Evolutionary conservation across 1,140 invertebrate species (phyloP).

Genomic region (Drosophila pallidifrons): DNA sequence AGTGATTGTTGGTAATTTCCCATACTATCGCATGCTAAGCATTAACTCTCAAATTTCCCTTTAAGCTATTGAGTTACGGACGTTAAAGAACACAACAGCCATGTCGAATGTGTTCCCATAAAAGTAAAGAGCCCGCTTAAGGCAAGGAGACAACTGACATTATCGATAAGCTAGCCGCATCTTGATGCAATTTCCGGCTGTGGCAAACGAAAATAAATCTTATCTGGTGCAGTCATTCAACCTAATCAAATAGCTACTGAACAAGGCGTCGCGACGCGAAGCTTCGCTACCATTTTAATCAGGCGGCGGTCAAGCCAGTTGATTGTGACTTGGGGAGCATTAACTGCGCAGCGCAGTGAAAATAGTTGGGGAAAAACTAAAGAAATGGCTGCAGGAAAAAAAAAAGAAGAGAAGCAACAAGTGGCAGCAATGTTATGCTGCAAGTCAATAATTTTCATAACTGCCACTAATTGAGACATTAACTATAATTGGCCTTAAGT

Average conservation of each 20-base stretch:
- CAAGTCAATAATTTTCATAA: constrained; percentile 82
- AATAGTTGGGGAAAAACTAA: constrained; percentile 43
- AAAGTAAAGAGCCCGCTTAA: neutral
- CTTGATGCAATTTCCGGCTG: constrained; percentile 26
- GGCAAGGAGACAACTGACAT: neutral
- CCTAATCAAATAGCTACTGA: constrained; percentile 26
- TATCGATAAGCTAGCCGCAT: neutral
- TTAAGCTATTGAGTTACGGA: neutral
- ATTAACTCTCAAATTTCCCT: too few species aligned
- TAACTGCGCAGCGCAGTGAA: constrained; percentile 37
- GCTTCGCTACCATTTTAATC: constrained; percentile 10
- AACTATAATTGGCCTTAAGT: constrained; percentile 77
- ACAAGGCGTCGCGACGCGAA: neutral
- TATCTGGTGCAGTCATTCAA: constrained; percentile 46
- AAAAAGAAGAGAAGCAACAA: constrained; percentile 7
- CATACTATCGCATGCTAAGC: too few species aligned
- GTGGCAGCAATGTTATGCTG: constrained; percentile 7
- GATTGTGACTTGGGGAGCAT: constrained; percentile 15
- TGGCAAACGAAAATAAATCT: constrained; percentile 22
- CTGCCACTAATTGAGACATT: constrained; percentile 81
- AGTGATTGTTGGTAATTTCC: too few species aligned
- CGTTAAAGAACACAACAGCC: neutral
- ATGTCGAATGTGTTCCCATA: neutral
- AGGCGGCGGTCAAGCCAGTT: neutral
- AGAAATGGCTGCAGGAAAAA: constrained; percentile 23